Conservation (phyloP, 2,113 vertebrate species). For the Stomatorhinus ivindoensis region DNA sequence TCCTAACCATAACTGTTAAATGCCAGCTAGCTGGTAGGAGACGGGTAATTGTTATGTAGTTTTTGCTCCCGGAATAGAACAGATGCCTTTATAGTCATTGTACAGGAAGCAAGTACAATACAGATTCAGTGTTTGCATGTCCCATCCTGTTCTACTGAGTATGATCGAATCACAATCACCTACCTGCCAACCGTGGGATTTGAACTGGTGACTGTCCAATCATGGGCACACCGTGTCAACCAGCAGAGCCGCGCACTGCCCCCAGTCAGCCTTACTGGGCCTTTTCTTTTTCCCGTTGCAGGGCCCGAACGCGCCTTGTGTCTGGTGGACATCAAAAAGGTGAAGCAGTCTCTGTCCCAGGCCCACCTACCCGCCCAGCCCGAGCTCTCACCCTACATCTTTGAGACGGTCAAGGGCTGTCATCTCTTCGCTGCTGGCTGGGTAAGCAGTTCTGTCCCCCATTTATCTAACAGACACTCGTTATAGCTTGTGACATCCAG, state of each 20-base stretch:
- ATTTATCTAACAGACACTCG: background rate
- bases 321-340: conserved; percentile 90
- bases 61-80: background rate
- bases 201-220: background rate
- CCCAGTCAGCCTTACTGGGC: background rate
- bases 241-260: background rate
- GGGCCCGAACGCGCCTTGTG: conserved; percentile 90
- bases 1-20: background rate
- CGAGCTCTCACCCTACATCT: conserved; percentile 78
- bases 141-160: background rate
- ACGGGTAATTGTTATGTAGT: background rate
- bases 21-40: background rate
- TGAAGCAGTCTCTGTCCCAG: conserved; percentile 93
- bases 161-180: too few species aligned
- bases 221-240: background rate
- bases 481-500: background rate
- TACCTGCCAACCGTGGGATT: background rate
- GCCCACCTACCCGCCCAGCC: conserved; percentile 94
- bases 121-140: background rate
- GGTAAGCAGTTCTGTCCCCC: conserved; percentile 47
- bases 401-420: conserved; percentile 93
- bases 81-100: background rate
- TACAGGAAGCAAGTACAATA: background rate
- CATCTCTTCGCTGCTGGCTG: conserved; percentile 94
- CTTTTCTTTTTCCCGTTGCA: conserved; percentile 33